These are phyloP conservation scores for Hyposoter dolosus DNA, from an alignment of 2,888 invertebrate genomes.

Conservation along the genomic window DNA sequence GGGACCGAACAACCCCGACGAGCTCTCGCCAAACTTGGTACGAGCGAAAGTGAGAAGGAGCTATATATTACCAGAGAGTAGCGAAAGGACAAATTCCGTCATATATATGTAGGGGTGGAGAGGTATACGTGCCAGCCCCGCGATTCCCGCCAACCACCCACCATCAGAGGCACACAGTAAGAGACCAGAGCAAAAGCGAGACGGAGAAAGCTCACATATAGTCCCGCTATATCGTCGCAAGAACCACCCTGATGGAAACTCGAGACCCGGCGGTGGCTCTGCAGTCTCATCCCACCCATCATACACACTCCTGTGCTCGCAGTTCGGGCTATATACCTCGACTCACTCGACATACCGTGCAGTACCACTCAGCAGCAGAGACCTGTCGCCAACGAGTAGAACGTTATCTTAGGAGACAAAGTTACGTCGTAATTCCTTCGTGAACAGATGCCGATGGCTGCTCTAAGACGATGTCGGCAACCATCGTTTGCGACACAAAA, in stretches of 20 bases:
- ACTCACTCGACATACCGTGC: constrained; percentile 67
- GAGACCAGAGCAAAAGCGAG: constrained; percentile 65
- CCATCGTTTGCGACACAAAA: constrained; percentile 62
- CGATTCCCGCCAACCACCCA: constrained; percentile 63
- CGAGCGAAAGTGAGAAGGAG: constrained; percentile 52
- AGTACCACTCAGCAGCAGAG: constrained; percentile 79
- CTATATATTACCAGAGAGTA: constrained; percentile 59
- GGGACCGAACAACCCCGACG: constrained; percentile 62
- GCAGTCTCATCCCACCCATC: constrained; percentile 81
- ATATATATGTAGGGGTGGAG: constrained; percentile 56
- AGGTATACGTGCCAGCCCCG: constrained; percentile 68
- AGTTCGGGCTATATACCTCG: constrained; percentile 67
- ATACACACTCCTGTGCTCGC: constrained; percentile 81
- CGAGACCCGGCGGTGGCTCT: constrained; percentile 78
- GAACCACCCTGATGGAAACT: constrained; percentile 84
- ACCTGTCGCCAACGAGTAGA: constrained; percentile 75
- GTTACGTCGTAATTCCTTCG: constrained; percentile 84
- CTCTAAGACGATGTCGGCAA: constrained; percentile 78
- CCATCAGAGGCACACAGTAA: constrained; percentile 63
- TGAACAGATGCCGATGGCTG: constrained; percentile 84
- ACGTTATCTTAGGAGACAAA: constrained; percentile 83
- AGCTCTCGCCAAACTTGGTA: constrained; percentile 50
- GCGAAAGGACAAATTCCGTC: constrained; percentile 62
- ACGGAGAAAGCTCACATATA: constrained; percentile 68
- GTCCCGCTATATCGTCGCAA: constrained; percentile 75